These are phyloP conservation scores for Slavum lentiscoides DNA, from an alignment of 2,888 invertebrate genomes.

Conservation along the genomic window DNA sequence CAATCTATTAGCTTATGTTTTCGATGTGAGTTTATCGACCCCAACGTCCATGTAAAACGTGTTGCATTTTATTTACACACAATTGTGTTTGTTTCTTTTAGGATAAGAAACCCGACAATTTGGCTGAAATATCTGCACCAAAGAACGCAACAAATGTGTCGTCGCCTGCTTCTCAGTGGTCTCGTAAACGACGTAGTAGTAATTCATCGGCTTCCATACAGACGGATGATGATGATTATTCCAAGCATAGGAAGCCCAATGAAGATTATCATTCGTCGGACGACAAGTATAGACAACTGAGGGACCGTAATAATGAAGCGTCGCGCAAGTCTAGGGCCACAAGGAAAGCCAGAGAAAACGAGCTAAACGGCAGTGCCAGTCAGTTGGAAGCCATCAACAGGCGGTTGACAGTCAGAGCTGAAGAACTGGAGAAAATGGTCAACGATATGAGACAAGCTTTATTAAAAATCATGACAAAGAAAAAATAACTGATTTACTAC, in stretches of 20 bases:
- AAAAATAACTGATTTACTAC: slow-evolving; percentile 56
- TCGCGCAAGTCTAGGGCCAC: slow-evolving; percentile 75
- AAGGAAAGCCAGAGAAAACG: slow-evolving; percentile 67
- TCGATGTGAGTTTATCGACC: slow-evolving; percentile 59
- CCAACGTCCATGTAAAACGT: neutral
- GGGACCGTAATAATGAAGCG: slow-evolving; percentile 79
- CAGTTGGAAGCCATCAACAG: slow-evolving; percentile 69
- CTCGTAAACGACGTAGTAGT: slow-evolving; percentile 49
- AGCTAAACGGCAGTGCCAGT: slow-evolving; percentile 64
- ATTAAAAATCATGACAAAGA: slow-evolving; percentile 68
- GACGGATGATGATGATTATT: slow-evolving; percentile 48
- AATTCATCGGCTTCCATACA: slow-evolving; percentile 48
- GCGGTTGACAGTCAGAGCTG: slow-evolving; percentile 68
- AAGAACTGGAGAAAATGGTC: slow-evolving; percentile 71
- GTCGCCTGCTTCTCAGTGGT: slow-evolving; percentile 21
- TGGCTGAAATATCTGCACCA: slow-evolving; percentile 37
- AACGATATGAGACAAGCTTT: slow-evolving; percentile 69
- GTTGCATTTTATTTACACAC: neutral
- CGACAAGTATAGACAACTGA: slow-evolving; percentile 68
- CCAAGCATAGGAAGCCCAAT: slow-evolving; percentile 44
- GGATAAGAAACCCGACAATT: slow-evolving; percentile 41
- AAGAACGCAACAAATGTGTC: slow-evolving; percentile 15
- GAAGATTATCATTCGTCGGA: slow-evolving; percentile 45
- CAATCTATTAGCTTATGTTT: slow-evolving; percentile 60
- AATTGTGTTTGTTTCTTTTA: slow-evolving; percentile 7